phyloP scores from a whole-genome alignment of 2,113 vertebrate species.

The Deroptyus accipitrinus region DNA sequence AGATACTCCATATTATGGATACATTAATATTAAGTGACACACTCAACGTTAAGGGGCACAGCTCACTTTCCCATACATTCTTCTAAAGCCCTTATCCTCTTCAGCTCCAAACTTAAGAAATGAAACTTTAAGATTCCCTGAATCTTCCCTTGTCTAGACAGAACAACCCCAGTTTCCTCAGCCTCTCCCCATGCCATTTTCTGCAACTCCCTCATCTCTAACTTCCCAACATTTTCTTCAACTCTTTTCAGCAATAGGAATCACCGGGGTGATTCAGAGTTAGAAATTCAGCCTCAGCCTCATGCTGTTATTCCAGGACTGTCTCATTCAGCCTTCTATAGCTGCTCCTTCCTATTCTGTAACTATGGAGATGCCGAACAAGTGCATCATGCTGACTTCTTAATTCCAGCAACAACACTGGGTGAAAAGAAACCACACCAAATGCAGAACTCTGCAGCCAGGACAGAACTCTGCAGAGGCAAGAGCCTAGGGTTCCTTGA shows the following conservation, averaged over 20 bases:
- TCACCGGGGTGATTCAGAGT: neutral
- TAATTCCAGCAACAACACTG: neutral
- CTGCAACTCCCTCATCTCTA: neutral
- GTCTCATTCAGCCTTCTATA: neutral
- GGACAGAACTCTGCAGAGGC: neutral
- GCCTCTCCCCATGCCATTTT: neutral
- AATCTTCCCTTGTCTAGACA: neutral
- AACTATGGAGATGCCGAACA: neutral
- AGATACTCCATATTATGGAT: neutral
- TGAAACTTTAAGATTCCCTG: neutral
- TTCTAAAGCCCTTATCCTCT: neutral
- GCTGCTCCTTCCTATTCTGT: neutral
- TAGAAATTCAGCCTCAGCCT: neutral
- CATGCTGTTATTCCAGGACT: neutral
- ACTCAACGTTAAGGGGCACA: neutral
- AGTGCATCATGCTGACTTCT: neutral
- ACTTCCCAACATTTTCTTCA: neutral
- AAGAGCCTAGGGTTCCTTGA: neutral
- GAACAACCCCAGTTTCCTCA: neutral
- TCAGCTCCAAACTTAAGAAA: neutral
- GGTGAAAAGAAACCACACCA: neutral
- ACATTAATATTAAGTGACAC: neutral
- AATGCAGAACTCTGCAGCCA: neutral
- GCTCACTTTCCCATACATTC: neutral
- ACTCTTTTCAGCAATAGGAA: neutral